phyloP scores from a whole-genome alignment of 2,113 vertebrate species.

The Rhinoptilus africanus region DNA sequence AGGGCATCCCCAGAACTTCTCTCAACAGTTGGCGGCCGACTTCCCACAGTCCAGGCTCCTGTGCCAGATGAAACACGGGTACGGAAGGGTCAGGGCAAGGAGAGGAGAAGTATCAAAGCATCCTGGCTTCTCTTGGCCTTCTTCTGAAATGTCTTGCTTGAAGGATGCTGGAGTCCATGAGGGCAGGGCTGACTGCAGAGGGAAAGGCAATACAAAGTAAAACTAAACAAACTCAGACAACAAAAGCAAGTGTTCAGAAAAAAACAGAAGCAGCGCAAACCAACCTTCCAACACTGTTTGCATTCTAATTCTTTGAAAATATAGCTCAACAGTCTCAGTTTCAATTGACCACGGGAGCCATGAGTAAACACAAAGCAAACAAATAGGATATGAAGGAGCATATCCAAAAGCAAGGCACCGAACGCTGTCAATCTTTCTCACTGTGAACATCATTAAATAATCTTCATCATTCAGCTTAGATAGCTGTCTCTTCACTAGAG shows the following conservation, averaged over 20 bases:
- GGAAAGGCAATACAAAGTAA: constrained; percentile 77
- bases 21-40: constrained; percentile 43
- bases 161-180: constrained; percentile 58
- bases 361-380: neutral
- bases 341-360: neutral
- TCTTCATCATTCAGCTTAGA: neutral
- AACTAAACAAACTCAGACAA: constrained; percentile 67
- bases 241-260: constrained; percentile 16
- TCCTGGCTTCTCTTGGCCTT: constrained; percentile 55
- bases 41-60: constrained; percentile 67
- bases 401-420: neutral
- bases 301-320: constrained; percentile 10
- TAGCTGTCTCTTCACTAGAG: neutral
- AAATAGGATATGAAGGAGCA: neutral
- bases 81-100: constrained; percentile 57
- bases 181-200: constrained; percentile 70
- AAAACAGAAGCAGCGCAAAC: neutral
- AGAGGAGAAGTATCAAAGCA: constrained; percentile 48
- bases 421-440: neutral
- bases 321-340: neutral
- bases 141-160: constrained; percentile 76
- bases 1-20: constrained; percentile 71
- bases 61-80: constrained; percentile 60
- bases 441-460: neutral
- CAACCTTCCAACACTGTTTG: neutral